Evolutionary conservation across 2,888 invertebrate species (phyloP), one percentile per base, ranked within the genome.

Genomic region (Morpho achilles): DNA sequence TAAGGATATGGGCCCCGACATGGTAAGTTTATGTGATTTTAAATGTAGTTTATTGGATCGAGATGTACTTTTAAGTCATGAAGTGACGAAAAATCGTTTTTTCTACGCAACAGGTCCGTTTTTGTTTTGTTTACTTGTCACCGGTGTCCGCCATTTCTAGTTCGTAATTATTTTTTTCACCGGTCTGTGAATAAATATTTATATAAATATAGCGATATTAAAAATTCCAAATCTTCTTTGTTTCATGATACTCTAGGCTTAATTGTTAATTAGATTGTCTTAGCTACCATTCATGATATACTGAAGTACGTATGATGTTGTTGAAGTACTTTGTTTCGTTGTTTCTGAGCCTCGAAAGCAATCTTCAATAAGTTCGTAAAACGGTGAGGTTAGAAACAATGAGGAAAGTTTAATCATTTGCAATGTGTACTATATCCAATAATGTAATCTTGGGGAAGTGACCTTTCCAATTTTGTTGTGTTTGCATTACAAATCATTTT

Each of bases 1-100:
- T 93, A 94, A 93, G 93, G 94, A 94, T 91, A 94, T 94, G 93
- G 95, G 94, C 92, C 94, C 94, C 91, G 95, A 95, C 91, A 95
- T 95, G 95, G 95, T 95, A 91, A 92, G 91, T 88, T 77, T 78
- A 70, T 71, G 68, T 55, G 59, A 63, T 72, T 69, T 64, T 70
- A 65, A 56, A 61, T 65, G 60, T 75, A 79, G 74, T 77, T 68
- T 70, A 72, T 60, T 63, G 56, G 64, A 68, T 66, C 70, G 62
- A 65, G 69, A 67, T 66, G 58, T 68, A 67, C 75, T 83, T 87
- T 86, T 88, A 85, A 80, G 84, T 90, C 86, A 89, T 90, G 76
- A 86, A 78, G 67, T 79, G 50, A 63, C 48, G 63, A 77, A 76
- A 74, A 76, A 63, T 62, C 66, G 67, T 70, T 76, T 82, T 82